Evolutionary conservation across 2,797 vertebrate genomes (phyloP).

Genomic region (Gastrophryne carolinensis): DNA sequence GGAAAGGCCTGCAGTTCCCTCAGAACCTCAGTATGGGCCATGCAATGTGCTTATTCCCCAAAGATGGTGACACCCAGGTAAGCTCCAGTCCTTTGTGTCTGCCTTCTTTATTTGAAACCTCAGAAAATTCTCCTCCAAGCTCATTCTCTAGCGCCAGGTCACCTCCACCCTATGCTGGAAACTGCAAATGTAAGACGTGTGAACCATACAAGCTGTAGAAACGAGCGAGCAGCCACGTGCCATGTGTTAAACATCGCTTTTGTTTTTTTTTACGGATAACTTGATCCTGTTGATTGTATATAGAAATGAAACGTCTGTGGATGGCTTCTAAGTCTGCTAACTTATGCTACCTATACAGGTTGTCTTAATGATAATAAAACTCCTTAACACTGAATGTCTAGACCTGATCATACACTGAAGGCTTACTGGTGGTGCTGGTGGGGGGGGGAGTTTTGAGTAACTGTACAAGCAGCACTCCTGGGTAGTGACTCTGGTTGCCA

Average conservation of each 20-base stretch:
- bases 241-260: constrained; percentile 45
- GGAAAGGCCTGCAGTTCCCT: no score
- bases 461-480: background rate
- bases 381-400: constrained; percentile 45
- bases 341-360: constrained; percentile 47
- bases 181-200: constrained; percentile 38
- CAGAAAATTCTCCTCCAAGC: constrained; percentile 56
- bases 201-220: constrained; percentile 38
- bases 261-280: constrained; percentile 15
- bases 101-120: no score
- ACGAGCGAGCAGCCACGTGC: constrained; percentile 40
- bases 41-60: no score
- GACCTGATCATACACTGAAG: background rate
- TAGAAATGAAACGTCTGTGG: constrained; percentile 36
- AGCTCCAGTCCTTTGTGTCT: no score
- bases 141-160: constrained; percentile 58
- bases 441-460: background rate
- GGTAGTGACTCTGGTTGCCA: background rate
- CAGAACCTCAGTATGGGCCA: no score
- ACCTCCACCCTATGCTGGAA: constrained; percentile 54
- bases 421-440: background rate
- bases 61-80: no score
- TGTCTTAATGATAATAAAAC: constrained; percentile 50
- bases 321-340: constrained; percentile 48
- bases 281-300: constrained; percentile 43